Evolutionary conservation across 2,797 vertebrate species (phyloP).

Genomic region (Neoniphon sammara): DNA sequence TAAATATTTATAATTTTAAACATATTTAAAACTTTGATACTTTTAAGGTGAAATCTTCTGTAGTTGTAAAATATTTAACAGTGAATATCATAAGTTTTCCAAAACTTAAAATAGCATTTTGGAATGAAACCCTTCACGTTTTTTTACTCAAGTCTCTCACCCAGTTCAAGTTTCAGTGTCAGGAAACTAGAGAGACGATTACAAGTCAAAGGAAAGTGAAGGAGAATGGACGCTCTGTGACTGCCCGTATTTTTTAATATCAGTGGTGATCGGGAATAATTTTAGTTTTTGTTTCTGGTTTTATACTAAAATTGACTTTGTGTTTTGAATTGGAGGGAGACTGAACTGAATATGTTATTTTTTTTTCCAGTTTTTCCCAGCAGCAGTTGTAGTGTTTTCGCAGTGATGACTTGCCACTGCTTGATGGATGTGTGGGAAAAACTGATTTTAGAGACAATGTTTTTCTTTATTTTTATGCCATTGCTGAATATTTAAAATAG

Average conservation of each 20-base stretch:
- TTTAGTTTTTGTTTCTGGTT: neutral
- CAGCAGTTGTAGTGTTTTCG: conserved; percentile 21
- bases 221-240: neutral
- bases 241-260: neutral
- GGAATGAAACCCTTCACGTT: conserved; percentile 22
- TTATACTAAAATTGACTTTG: neutral
- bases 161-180: too few relatives aligned
- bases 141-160: conserved; percentile 14
- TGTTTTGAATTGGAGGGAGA: neutral
- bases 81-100: conserved; percentile 27
- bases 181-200: too few relatives aligned
- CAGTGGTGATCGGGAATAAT: neutral
- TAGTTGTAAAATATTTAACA: conserved; percentile 72
- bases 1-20: conserved; percentile 67
- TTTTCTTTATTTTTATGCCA: conserved; percentile 1
- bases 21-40: conserved; percentile 70
- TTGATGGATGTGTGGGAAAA: conserved; percentile 23
- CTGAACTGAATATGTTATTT: neutral
- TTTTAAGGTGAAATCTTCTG: conserved; percentile 36
- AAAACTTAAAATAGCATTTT: conserved; percentile 37
- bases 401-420: neutral
- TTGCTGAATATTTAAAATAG: conserved; percentile 57
- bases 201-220: neutral
- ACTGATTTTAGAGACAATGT: neutral
- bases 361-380: neutral